Percentiles rank a stretch among this genome's conserved stretches.
Evolutionary conservation across 2,888 invertebrate species (phyloP).

Genomic region (Clostera curtula): DNA sequence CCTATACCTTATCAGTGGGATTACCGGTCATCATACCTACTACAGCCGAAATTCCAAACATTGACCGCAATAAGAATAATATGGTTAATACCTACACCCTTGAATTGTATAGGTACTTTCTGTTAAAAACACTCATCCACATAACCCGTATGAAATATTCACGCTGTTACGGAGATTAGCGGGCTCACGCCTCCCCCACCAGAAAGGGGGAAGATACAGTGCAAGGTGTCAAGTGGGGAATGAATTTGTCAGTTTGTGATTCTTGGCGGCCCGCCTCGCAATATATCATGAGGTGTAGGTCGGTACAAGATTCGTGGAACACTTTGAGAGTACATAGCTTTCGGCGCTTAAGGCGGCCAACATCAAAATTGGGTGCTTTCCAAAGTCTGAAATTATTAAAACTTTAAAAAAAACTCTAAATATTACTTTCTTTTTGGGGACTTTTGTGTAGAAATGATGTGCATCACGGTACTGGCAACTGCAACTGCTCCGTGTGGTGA

Average conservation of each 20-base stretch:
- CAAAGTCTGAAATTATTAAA: constrained; percentile 20
- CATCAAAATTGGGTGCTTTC: constrained; percentile 11
- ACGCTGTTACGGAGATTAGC: constrained; percentile 32
- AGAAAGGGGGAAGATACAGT: constrained; percentile 23
- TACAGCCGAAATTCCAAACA: too few relatives aligned
- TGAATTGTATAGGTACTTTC: too few relatives aligned
- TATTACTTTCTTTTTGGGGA: too few relatives aligned
- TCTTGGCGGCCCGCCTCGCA: constrained; percentile 38
- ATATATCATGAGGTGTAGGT: constrained; percentile 39
- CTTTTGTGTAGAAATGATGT: too few relatives aligned
- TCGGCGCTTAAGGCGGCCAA: constrained; percentile 14
- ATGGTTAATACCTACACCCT: too few relatives aligned
- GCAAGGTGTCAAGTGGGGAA: constrained; percentile 49
- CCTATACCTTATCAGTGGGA: too few relatives aligned
- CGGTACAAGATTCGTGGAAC: constrained; percentile 17
- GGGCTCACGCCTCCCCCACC: constrained; percentile 17
- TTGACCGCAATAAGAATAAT: too few relatives aligned
- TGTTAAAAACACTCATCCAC: constrained; percentile 16
- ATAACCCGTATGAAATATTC: constrained; percentile 28
- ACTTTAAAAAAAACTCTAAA: too few relatives aligned
- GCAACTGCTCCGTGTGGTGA: too few relatives aligned
- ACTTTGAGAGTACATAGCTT: constrained; percentile 14
- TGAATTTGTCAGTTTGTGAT: constrained; percentile 63
- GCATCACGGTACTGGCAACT: too few relatives aligned
- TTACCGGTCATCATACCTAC: too few relatives aligned